Evolutionary conservation across 1,140 invertebrate species (phyloP).

Genomic region (Eurosta solidaginis): DNA sequence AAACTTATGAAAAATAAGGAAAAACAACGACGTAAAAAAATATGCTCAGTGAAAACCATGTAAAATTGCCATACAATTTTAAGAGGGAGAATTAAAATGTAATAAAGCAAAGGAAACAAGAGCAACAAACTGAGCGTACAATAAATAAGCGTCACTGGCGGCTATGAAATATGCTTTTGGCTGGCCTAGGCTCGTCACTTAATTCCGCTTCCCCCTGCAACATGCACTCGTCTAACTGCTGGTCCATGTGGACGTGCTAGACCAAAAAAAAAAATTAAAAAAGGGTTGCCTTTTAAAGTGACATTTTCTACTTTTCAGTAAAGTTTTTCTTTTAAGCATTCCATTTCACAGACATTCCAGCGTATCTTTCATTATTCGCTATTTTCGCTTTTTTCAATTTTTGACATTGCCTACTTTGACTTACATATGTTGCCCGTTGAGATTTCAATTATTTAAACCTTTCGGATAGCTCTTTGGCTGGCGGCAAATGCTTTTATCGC

Average conservation of each 20-base stretch:
- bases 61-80: constrained; percentile 12
- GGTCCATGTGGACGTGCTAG: background rate
- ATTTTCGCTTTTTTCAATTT: background rate
- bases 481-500: background rate
- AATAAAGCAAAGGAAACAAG: constrained; percentile 11
- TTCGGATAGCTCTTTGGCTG: background rate
- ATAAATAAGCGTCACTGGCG: constrained; percentile 13
- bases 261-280: no score
- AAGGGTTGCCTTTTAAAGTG: background rate
- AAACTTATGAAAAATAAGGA: background rate
- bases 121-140: constrained; percentile 3
- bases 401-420: background rate
- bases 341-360: background rate
- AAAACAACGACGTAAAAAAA: background rate
- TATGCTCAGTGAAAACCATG: constrained; percentile 4
- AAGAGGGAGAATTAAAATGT: constrained; percentile 21
- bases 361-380: background rate
- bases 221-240: background rate
- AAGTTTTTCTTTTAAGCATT: background rate
- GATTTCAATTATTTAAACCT: constrained; percentile 9
- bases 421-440: background rate
- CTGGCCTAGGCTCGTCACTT: background rate
- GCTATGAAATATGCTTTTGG: background rate
- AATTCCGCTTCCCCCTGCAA: background rate
- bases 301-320: background rate